Base-by-base conservation (phyloP, 2,797 vertebrate species). In the Chelmon rostratus region DNA sequence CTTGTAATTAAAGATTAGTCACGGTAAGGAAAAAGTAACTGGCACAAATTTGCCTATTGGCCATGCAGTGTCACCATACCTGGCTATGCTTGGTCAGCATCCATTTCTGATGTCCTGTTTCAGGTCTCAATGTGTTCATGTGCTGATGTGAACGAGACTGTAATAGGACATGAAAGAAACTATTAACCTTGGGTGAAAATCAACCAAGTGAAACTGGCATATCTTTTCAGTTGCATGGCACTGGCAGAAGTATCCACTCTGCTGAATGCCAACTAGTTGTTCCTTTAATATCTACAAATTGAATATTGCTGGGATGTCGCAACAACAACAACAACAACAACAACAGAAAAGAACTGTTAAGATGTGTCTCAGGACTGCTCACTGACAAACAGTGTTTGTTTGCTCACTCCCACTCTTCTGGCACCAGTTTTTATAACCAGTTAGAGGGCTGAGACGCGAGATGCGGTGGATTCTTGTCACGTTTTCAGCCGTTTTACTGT, bases 341-440 rank as follows among this genome's bases (percentile, higher is more conserved):
- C n/a, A n/a, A n/a, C n/a, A n/a, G n/a, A n/a, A 50, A 66, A 59
- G 1, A 72, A 35, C 18, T 47, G 40, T 21, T 50, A n/a, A 52
- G 58, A 63, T 73, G 44, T 77, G 66, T 65, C 72, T 49, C 68
- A 53, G 8, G 10, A 49, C 64, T 40, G 47, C 37, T 77, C 16
- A n/a, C n/a, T n/a, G n/a, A n/a, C n/a, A n/a, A n/a, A n/a, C 61
- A 1, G 21, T 38, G 52, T 78, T 68, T 75, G 37, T 73, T 68
- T 46, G 23, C 82, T 73, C 59, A 25, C 78, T 53, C 64, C 16
- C 69, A 77, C 62, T 73, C 44, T n/a, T 23, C 56, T 80, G 78
- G 63, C 75, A 73, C 50, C 23, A 25, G 33, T n/a, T 37, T 52
- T 52, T 35, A 25, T 47, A 23, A 69, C 64, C 53, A 47, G 18